Conservation (phyloP, 2,797 vertebrate genomes). For the Oophaga sylvatica region DNA sequence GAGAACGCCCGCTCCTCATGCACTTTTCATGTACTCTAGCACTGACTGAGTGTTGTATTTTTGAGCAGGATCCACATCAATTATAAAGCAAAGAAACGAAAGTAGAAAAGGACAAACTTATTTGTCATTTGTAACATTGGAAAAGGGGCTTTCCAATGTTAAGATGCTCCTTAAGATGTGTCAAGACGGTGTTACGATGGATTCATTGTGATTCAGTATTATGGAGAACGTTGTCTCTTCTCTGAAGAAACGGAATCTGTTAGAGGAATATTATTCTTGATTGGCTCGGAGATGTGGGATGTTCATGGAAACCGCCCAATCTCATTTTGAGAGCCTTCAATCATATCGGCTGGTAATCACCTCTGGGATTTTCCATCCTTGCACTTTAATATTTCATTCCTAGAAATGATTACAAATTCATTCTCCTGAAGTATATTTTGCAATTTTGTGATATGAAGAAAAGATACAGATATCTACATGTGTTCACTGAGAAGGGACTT, state of each 20-base stretch:
- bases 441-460: slow-evolving; percentile 21
- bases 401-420: slow-evolving; percentile 50
- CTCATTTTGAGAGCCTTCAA: slow-evolving; percentile 48
- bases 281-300: slow-evolving; percentile 17
- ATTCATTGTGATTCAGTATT: slow-evolving; percentile 7
- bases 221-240: background rate
- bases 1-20: slow-evolving; percentile 15
- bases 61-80: slow-evolving; percentile 20
- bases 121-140: slow-evolving; percentile 24
- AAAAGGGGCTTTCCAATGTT: background rate
- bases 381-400: slow-evolving; percentile 46
- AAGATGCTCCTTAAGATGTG: background rate
- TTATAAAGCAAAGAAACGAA: slow-evolving; percentile 10
- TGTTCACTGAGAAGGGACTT: background rate
- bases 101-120: background rate
- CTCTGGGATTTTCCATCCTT: slow-evolving; percentile 34
- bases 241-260: background rate
- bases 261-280: slow-evolving; percentile 43
- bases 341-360: slow-evolving; percentile 37
- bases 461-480: background rate
- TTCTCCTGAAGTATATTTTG: slow-evolving; percentile 22
- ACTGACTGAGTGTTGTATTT: slow-evolving; percentile 20
- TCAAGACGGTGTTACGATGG: slow-evolving; percentile 2
- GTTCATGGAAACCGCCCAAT: slow-evolving; percentile 15
- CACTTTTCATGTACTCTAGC: slow-evolving; percentile 29